A percentile compares a stretch with the other conserved stretches of the same genome.
Conservation (phyloP, 2,888 invertebrate species). For the Chirona hameri region DNA sequence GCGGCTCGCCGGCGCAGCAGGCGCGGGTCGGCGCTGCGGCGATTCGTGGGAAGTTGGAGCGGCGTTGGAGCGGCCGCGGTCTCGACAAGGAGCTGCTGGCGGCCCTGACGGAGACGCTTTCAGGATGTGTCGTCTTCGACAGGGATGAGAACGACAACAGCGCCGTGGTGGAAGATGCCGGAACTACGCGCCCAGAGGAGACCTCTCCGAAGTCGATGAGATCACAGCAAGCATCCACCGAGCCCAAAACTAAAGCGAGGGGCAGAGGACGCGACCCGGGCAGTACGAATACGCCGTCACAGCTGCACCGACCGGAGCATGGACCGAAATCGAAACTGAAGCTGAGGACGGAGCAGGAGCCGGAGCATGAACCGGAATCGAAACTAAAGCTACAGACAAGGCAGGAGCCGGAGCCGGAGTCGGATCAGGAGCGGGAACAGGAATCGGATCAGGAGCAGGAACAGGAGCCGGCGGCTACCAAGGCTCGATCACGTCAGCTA, state of each 20-base stretch:
- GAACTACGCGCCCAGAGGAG: background rate
- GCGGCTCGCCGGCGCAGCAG: background rate
- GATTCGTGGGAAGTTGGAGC: background rate
- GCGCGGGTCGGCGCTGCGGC: no score
- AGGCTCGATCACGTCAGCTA: background rate
- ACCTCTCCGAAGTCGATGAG: background rate
- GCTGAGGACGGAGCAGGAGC: no score
- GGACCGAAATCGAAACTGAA: no score
- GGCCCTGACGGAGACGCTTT: background rate
- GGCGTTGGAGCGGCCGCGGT: background rate
- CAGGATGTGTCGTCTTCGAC: background rate
- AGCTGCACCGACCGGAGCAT: no score
- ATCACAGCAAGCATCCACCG: background rate
- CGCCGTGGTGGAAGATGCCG: background rate
- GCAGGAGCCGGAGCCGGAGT: background rate
- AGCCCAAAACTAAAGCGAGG: no score
- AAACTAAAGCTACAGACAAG: background rate
- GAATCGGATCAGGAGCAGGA: background rate
- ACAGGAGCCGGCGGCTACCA: background rate
- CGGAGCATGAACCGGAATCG: background rate
- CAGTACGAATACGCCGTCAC: no score
- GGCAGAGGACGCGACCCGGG: no score
- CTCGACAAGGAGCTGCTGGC: background rate
- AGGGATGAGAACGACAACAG: constrained; percentile 1
- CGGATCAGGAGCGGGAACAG: no score